Percentiles rank a stretch among this genome's conserved stretches.
These are phyloP conservation scores for Drosophila diplacantha DNA, from an alignment of 2,888 invertebrate genomes.

Conservation along the genomic window DNA sequence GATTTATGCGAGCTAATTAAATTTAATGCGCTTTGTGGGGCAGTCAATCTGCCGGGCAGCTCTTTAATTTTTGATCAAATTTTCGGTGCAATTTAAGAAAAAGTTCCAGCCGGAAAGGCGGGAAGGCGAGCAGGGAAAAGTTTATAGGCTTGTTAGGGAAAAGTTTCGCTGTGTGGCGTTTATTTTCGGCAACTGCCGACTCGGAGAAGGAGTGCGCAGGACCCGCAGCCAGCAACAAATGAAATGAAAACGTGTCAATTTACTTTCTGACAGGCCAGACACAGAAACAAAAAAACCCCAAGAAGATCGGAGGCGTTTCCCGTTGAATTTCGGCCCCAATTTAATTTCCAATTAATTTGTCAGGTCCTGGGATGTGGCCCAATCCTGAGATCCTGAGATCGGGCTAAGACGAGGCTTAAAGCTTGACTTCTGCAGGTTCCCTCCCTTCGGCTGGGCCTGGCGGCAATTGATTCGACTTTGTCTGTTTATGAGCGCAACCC, in stretches of 20 bases:
- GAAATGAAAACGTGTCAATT: constrained; percentile 52
- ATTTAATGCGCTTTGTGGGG: constrained; percentile 59
- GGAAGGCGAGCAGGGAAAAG: constrained; percentile 23
- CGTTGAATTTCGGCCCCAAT: constrained; percentile 20
- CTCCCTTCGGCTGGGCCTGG: not conserved
- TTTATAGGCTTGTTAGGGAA: constrained; percentile 47
- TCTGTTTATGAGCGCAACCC: constrained; percentile 41
- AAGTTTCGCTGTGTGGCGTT: constrained; percentile 33
- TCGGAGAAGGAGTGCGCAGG: constrained; percentile 7
- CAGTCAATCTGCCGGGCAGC: constrained; percentile 18
- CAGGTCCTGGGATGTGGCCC: not conserved
- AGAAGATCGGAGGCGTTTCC: not conserved
- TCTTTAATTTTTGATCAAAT: constrained; percentile 56
- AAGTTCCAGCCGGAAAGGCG: constrained; percentile 28
- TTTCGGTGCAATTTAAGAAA: constrained; percentile 32
- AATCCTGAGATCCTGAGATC: no score
- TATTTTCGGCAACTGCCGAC: constrained; percentile 30
- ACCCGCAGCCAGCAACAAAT: constrained; percentile 32
- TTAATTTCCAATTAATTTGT: constrained; percentile 45
- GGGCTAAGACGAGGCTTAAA: constrained; percentile 8
- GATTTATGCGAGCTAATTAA: constrained; percentile 66
- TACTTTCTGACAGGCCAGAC: constrained; percentile 41
- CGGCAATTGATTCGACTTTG: constrained; percentile 29
- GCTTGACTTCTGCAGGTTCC: not conserved
- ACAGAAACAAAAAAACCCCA: constrained; percentile 18